phyloP scores from a whole-genome alignment of 2,113 vertebrate species.

The Labeo rohita region DNA sequence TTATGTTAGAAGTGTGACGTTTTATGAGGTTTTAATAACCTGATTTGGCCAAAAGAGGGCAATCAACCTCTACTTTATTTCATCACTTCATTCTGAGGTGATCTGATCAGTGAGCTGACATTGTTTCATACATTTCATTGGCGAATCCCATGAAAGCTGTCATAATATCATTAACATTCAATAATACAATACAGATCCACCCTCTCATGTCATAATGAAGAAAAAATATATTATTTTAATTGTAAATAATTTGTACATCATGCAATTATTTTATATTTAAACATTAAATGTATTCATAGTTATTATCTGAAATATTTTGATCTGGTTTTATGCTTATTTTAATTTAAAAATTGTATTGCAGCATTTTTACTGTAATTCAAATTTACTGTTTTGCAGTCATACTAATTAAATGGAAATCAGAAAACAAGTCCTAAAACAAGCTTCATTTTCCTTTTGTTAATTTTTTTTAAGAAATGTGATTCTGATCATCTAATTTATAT shows the following conservation, averaged over 20 bases:
- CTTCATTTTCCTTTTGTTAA: neutral
- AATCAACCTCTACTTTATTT: neutral
- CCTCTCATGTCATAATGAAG: neutral
- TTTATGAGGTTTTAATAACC: neutral
- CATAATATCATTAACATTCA: neutral
- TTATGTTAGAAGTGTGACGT: neutral
- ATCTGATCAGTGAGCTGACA: neutral
- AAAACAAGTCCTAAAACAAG: neutral
- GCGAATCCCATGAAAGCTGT: neutral
- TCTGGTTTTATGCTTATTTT: neutral
- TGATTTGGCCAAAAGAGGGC: neutral
- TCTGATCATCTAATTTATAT: neutral
- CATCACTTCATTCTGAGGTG: neutral
- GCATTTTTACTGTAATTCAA: neutral
- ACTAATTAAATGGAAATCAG: neutral
- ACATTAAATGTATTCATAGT: neutral
- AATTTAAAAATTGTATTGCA: neutral
- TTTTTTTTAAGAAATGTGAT: neutral
- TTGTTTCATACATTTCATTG: neutral
- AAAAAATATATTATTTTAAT: neutral
- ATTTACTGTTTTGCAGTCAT: neutral
- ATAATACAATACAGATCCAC: neutral
- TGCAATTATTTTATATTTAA: neutral
- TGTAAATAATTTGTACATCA: neutral
- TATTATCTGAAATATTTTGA: neutral